Percentiles rank a stretch among this genome's conserved stretches.
Evolutionary conservation across 1,140 invertebrate genomes (phyloP).

Genomic region (Drosophila hydei): DNA sequence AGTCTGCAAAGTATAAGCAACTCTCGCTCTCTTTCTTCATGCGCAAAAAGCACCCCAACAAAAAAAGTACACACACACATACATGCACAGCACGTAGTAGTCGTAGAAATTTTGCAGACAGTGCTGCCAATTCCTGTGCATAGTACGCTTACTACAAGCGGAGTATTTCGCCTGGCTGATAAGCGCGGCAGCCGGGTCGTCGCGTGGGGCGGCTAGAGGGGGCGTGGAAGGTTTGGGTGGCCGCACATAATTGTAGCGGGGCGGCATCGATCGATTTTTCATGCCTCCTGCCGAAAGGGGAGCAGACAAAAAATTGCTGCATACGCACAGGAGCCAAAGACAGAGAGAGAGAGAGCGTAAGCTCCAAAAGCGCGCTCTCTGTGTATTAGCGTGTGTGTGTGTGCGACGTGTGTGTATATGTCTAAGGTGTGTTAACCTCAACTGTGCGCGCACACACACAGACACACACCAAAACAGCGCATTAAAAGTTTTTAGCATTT

Average conservation of each 20-base stretch:
- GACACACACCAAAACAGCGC: constrained; percentile 14
- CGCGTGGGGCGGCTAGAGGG: not conserved
- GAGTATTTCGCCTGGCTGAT: constrained; percentile 67
- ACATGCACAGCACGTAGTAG: constrained; percentile 22
- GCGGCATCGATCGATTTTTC: constrained; percentile 78
- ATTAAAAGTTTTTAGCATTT: constrained; percentile 27
- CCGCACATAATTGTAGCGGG: constrained; percentile 57
- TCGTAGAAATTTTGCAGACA: constrained; percentile 60
- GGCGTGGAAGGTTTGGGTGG: not conserved
- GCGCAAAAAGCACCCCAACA: constrained; percentile 52
- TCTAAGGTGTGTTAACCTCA: constrained; percentile 83
- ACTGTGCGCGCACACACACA: constrained; percentile 55
- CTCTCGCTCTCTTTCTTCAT: constrained; percentile 10
- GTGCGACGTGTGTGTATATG: constrained; percentile 73
- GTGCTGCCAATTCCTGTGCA: constrained; percentile 66
- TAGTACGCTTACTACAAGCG: constrained; percentile 64
- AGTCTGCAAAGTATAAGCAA: constrained; percentile 55
- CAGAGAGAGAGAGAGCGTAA: constrained; percentile 16
- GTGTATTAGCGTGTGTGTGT: constrained; percentile 31
- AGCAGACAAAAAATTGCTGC: constrained; percentile 71
- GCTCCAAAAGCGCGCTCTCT: constrained; percentile 53
- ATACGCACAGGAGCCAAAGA: constrained; percentile 70
- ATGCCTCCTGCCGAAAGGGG: constrained; percentile 37
- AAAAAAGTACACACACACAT: constrained; percentile 30
- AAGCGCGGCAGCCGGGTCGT: constrained; percentile 50